These are phyloP conservation scores for Petaurus breviceps DNA, from an alignment of 2,113 vertebrate genomes.

Conservation along the genomic window DNA sequence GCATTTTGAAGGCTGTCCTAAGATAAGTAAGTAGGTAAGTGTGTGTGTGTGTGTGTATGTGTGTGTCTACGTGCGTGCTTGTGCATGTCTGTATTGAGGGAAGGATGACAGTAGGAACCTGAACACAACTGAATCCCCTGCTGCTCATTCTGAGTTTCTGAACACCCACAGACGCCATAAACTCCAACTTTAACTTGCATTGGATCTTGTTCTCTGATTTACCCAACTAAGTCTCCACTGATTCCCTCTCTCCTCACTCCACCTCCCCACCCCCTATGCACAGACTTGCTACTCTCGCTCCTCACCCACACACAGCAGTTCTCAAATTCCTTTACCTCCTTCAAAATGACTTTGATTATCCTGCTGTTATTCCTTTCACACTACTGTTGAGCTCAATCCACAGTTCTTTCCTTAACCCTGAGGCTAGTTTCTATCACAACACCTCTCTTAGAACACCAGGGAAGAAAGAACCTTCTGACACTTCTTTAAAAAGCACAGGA, in stretches of 20 bases:
- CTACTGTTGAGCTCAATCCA: not conserved
- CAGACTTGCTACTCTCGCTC: not conserved
- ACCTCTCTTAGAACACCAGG: not conserved
- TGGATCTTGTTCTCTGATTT: not conserved
- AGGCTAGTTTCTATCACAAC: not conserved
- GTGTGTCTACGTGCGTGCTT: too few relatives aligned
- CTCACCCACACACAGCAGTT: not conserved
- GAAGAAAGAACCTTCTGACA: not conserved
- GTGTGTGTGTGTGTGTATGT: not conserved
- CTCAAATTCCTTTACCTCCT: not conserved
- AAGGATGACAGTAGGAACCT: not conserved
- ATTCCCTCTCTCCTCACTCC: not conserved
- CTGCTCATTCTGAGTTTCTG: not conserved
- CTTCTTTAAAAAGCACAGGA: not conserved
- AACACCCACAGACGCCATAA: not conserved
- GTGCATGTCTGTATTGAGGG: not conserved
- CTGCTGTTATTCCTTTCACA: not conserved
- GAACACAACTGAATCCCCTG: not conserved
- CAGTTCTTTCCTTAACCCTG: not conserved
- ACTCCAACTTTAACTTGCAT: not conserved
- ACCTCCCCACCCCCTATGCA: too few relatives aligned
- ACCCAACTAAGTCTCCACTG: not conserved
- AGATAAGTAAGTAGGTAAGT: not conserved
- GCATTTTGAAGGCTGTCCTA: not conserved
- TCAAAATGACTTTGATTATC: not conserved